Conservation (phyloP, 2,888 invertebrate species). For the Gymnoscelis rufifasciata region DNA sequence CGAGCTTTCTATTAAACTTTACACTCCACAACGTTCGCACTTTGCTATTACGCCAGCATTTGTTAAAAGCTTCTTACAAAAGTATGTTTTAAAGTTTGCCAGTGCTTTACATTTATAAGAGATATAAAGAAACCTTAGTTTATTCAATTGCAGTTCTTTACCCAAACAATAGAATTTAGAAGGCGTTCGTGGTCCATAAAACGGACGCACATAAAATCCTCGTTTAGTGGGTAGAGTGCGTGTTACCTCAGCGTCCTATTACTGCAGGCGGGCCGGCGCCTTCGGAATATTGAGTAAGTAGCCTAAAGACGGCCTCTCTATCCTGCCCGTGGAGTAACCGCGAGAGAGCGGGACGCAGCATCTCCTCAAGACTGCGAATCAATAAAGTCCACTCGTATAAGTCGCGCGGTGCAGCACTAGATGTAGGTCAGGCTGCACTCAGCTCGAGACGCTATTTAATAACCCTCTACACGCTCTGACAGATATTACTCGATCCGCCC, state of each 20-base stretch:
- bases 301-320: slow-evolving; percentile 49
- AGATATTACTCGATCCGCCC: slow-evolving; percentile 59
- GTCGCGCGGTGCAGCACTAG: slow-evolving; percentile 69
- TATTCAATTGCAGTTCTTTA: background rate
- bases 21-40: slow-evolving; percentile 18
- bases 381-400: slow-evolving; percentile 78
- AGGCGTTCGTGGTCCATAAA: slow-evolving; percentile 24
- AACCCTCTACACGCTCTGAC: slow-evolving; percentile 57
- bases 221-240: slow-evolving; percentile 47
- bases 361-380: slow-evolving; percentile 79
- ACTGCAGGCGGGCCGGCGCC: slow-evolving; percentile 62
- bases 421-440: slow-evolving; percentile 77
- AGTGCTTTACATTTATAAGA: background rate
- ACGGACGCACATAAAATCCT: slow-evolving; percentile 44
- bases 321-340: slow-evolving; percentile 28
- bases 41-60: slow-evolving; percentile 30
- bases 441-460: slow-evolving; percentile 67
- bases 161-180: background rate
- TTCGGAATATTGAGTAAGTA: slow-evolving; percentile 74
- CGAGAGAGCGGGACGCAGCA: slow-evolving; percentile 54
- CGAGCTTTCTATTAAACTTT: slow-evolving; percentile 33
- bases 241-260: slow-evolving; percentile 56
- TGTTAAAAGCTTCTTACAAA: slow-evolving; percentile 7
- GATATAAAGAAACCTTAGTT: background rate
- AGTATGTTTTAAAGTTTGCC: background rate